phyloP scores from a whole-genome alignment of 1,140 invertebrate genomes.

The Meloidogyne floridensis region DNA sequence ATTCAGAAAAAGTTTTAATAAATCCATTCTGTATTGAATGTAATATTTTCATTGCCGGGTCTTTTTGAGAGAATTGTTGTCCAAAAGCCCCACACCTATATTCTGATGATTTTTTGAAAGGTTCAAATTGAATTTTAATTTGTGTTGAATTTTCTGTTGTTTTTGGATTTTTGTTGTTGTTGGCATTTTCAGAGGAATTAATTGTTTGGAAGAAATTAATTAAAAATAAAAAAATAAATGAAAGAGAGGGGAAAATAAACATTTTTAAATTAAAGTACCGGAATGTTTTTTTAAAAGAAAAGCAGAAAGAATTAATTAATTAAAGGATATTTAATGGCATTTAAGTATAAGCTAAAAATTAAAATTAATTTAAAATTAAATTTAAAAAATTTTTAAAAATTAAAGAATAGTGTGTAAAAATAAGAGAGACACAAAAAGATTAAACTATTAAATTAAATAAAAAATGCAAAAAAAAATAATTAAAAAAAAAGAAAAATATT shows the following conservation, averaged over 20 bases:
- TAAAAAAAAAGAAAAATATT: too few relatives aligned
- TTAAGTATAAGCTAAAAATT: too few relatives aligned
- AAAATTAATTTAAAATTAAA: neutral
- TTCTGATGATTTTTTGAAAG: constrained; percentile 39
- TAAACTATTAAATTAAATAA: too few relatives aligned
- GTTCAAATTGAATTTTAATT: constrained; percentile 34
- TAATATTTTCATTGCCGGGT: constrained; percentile 54
- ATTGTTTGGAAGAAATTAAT: neutral
- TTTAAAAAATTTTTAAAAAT: neutral
- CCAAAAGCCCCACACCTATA: constrained; percentile 42
- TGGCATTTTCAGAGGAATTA: neutral
- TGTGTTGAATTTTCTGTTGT: neutral
- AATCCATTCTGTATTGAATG: constrained; percentile 51
- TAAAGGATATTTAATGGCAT: too few relatives aligned
- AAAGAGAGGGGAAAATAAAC: neutral
- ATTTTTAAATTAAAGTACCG: neutral
- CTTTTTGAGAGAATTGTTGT: constrained; percentile 39
- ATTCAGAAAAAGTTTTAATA: constrained; percentile 46
- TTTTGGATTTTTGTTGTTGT: neutral
- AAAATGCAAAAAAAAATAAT: too few relatives aligned
- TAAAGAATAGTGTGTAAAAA: too few relatives aligned
- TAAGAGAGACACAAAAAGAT: too few relatives aligned
- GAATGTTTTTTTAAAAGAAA: too few relatives aligned
- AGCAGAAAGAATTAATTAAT: too few relatives aligned
- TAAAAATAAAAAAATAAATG: neutral